phyloP scores from a whole-genome alignment of 2,888 invertebrate species.

The Branchellion lobata region DNA sequence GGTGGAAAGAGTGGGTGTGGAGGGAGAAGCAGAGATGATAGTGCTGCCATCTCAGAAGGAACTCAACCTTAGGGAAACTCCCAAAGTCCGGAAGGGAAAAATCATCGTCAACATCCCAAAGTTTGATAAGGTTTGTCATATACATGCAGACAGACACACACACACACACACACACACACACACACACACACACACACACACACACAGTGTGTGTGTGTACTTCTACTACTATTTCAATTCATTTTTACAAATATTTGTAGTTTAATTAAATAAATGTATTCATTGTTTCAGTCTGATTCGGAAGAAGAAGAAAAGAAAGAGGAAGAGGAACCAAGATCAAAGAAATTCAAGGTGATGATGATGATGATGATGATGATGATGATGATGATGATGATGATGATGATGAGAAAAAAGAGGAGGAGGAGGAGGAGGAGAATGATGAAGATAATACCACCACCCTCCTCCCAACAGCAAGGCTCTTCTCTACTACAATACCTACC shows the following conservation, averaged over 20 bases:
- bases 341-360: neutral
- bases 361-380: no score
- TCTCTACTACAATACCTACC: slow-evolving; percentile 30
- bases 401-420: neutral
- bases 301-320: slow-evolving; percentile 37
- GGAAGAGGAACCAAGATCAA: neutral
- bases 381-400: no score
- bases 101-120: slow-evolving; percentile 32
- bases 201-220: no score
- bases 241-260: no score
- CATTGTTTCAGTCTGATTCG: slow-evolving; percentile 17
- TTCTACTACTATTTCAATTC: no score
- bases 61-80: slow-evolving; percentile 29
- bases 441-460: no score
- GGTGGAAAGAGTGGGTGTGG: neutral
- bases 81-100: neutral
- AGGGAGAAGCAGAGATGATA: slow-evolving; percentile 38
- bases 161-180: no score
- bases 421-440: no score
- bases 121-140: slow-evolving; percentile 6
- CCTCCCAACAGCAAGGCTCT: slow-evolving; percentile 7
- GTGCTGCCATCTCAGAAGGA: slow-evolving; percentile 41
- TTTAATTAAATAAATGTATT: no score
- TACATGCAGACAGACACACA: no score
- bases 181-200: no score